These are phyloP conservation scores for Sphyrna mokarran DNA, from an alignment of 2,113 vertebrate genomes.

Conservation along the genomic window DNA sequence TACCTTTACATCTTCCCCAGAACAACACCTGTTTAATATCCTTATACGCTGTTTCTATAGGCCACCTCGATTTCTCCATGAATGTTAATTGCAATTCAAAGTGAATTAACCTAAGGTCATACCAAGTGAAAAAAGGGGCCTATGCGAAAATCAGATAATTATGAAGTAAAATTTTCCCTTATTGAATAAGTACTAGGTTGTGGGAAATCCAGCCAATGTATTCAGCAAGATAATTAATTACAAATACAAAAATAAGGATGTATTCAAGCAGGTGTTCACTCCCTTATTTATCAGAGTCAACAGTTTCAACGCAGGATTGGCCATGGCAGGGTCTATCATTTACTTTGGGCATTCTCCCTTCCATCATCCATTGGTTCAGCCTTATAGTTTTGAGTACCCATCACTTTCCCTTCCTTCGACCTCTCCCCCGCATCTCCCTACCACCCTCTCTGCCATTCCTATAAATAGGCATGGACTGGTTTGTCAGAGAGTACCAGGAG, in stretches of 20 bases:
- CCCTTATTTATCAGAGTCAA: background rate
- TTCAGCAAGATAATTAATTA: background rate
- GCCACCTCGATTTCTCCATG: background rate
- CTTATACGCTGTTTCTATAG: background rate
- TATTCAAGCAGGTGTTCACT: background rate
- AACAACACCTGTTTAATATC: background rate
- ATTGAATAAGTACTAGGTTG: background rate
- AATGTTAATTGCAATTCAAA: background rate
- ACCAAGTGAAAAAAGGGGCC: background rate
- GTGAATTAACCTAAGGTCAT: background rate
- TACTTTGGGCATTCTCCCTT: background rate
- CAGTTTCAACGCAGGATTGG: background rate
- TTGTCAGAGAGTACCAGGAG: background rate
- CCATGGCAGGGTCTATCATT: background rate
- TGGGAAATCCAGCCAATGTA: background rate
- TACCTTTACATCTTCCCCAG: background rate
- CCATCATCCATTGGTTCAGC: background rate
- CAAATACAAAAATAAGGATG: background rate
- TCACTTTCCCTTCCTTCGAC: background rate
- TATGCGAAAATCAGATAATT: constrained; percentile 14
- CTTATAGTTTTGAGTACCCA: background rate
- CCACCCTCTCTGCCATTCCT: no score
- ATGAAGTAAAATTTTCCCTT: background rate
- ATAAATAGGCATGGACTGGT: no score
- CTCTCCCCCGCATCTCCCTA: no score